These are phyloP conservation scores for Erebia aethiops DNA, from an alignment of 2,888 invertebrate species.

Conservation along the genomic window DNA sequence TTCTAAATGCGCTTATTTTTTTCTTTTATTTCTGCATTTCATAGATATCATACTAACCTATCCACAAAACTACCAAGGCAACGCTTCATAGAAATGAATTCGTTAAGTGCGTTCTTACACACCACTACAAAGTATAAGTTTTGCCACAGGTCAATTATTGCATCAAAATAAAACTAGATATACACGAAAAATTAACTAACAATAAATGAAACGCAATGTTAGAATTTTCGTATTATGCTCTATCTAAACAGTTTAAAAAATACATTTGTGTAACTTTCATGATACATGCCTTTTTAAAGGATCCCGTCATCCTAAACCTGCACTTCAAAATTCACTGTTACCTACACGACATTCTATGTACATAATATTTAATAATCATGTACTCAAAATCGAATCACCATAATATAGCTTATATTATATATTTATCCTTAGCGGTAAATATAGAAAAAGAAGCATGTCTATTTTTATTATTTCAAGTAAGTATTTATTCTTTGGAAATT, in stretches of 20 bases:
- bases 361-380: too few relatives aligned
- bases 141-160: too few relatives aligned
- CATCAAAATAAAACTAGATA: not conserved
- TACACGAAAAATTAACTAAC: not conserved
- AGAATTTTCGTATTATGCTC: not conserved
- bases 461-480: not conserved
- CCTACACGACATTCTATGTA: not conserved
- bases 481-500: not conserved
- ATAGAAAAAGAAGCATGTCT: not conserved
- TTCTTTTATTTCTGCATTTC: not conserved
- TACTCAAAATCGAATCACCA: too few relatives aligned
- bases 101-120: conserved; percentile 1
- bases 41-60: not conserved
- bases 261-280: too few relatives aligned
- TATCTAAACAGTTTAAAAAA: not conserved
- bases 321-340: not conserved
- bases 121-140: not conserved
- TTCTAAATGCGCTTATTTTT: not conserved
- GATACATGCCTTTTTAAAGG: not conserved
- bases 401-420: not conserved
- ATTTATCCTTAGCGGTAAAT: not conserved
- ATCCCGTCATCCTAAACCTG: not conserved
- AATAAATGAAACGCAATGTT: not conserved
- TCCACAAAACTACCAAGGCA: conserved; percentile 4
- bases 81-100: not conserved